A percentile compares a stretch with the other conserved stretches of the same genome.
Conservation (phyloP, 2,113 vertebrate genomes). For the Psophia crepitans region DNA sequence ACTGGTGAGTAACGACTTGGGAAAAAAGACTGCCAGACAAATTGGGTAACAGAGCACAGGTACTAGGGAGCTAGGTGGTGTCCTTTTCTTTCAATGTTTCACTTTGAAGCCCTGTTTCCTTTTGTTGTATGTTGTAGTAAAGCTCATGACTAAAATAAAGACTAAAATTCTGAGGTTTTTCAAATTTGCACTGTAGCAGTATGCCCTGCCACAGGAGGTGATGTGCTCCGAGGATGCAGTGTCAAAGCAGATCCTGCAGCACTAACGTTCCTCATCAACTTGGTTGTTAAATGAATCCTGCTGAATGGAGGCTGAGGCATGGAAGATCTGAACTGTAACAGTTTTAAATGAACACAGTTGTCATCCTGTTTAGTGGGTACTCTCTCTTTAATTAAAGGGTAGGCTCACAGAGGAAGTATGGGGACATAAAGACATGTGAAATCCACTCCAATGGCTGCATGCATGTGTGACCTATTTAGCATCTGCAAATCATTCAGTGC, state of each 20-base stretch:
- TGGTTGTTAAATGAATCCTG: neutral
- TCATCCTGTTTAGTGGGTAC: neutral
- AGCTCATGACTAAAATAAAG: neutral
- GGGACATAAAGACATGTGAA: neutral
- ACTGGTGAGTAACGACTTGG: neutral
- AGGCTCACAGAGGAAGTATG: neutral
- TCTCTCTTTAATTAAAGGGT: constrained; percentile 30
- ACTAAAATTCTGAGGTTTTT: neutral
- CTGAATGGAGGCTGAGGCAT: neutral
- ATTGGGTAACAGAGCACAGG: neutral
- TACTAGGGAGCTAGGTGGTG: neutral
- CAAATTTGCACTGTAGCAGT: neutral
- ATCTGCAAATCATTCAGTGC: constrained; percentile 40
- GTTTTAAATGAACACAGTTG: neutral
- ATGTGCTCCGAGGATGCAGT: neutral
- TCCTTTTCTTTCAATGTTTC: neutral
- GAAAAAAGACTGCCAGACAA: neutral
- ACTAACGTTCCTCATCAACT: neutral
- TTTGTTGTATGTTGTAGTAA: neutral
- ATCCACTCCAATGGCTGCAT: neutral
- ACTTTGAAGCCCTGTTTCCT: neutral
- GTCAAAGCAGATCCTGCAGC: neutral
- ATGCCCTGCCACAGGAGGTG: neutral
- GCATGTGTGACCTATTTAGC: constrained; percentile 45
- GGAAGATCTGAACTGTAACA: neutral